phyloP scores from a whole-genome alignment of 2,113 vertebrate species.

The Gadus macrocephalus region DNA sequence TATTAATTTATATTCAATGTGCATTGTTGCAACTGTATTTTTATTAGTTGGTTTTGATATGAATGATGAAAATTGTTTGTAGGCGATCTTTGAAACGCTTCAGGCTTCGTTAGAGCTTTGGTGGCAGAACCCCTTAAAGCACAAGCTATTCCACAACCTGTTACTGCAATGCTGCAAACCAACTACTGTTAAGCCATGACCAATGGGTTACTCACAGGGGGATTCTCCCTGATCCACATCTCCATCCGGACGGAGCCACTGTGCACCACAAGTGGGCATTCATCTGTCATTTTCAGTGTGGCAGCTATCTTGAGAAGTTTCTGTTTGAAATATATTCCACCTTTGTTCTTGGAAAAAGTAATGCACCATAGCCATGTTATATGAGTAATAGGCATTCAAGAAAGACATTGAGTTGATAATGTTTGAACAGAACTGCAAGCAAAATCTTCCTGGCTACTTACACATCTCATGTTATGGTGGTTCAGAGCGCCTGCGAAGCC shows the following conservation, averaged over 20 bases:
- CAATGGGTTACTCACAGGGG: background rate
- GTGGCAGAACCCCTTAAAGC: slow-evolving; percentile 26
- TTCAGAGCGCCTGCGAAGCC: background rate
- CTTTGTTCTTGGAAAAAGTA: too few species aligned
- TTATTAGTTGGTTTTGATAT: background rate
- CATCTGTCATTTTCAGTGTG: slow-evolving; percentile 33
- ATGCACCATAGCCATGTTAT: too few species aligned
- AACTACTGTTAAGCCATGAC: background rate
- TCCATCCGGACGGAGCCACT: background rate
- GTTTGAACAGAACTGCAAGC: background rate
- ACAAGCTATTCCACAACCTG: slow-evolving; percentile 18
- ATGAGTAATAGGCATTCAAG: too few species aligned
- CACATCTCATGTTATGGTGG: background rate
- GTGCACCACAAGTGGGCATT: background rate
- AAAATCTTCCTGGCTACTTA: background rate
- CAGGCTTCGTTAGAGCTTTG: slow-evolving; percentile 11
- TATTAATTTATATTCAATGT: slow-evolving; percentile 18
- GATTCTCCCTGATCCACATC: slow-evolving; percentile 6
- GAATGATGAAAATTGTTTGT: background rate
- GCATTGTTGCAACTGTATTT: slow-evolving; percentile 27
- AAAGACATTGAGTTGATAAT: background rate
- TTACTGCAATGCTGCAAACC: slow-evolving; percentile 23
- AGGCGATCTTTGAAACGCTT: slow-evolving; percentile 3
- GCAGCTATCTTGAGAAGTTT: slow-evolving; percentile 52
- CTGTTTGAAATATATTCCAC: too few species aligned